Percentiles rank a stretch among this genome's conserved stretches.
phyloP scores from a whole-genome alignment of 2,797 vertebrate species.

The Spinus pinus region DNA sequence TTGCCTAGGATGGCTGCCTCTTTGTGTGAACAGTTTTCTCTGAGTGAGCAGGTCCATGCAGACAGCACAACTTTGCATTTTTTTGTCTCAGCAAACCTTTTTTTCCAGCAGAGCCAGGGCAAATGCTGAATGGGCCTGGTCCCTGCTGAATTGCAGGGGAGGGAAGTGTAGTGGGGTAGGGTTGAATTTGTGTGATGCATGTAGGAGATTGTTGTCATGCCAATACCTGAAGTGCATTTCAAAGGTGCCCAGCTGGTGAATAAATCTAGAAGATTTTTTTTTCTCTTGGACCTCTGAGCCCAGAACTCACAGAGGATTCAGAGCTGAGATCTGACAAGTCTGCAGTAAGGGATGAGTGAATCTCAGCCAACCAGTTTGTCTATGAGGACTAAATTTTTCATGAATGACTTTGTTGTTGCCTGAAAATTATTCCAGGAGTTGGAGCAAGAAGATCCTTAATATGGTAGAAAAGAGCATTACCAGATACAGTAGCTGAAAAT shows the following conservation, averaged over 20 bases:
- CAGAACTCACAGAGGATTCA: background rate
- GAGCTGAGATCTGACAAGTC: background rate
- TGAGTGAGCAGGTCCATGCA: background rate
- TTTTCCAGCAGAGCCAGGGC: background rate
- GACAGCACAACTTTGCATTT: background rate
- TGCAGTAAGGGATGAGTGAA: background rate
- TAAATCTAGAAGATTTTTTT: background rate
- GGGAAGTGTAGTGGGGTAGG: background rate
- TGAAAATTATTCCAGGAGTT: background rate
- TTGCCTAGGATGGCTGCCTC: background rate
- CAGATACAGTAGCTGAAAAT: background rate
- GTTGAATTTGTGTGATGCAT: background rate
- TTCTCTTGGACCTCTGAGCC: background rate
- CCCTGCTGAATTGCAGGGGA: background rate
- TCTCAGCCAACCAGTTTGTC: background rate
- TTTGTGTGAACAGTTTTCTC: background rate
- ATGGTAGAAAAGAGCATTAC: background rate
- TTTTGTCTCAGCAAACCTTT: background rate
- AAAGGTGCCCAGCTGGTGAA: background rate
- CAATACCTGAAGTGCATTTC: background rate
- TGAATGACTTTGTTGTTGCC: accelerated
- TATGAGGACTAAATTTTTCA: background rate
- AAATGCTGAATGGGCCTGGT: background rate
- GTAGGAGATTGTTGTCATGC: background rate
- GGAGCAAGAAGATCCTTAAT: background rate